Percentiles rank a stretch among this genome's conserved stretches.
Conservation (phyloP, 2,888 invertebrate species). For the Taphrorychus bicolor region DNA sequence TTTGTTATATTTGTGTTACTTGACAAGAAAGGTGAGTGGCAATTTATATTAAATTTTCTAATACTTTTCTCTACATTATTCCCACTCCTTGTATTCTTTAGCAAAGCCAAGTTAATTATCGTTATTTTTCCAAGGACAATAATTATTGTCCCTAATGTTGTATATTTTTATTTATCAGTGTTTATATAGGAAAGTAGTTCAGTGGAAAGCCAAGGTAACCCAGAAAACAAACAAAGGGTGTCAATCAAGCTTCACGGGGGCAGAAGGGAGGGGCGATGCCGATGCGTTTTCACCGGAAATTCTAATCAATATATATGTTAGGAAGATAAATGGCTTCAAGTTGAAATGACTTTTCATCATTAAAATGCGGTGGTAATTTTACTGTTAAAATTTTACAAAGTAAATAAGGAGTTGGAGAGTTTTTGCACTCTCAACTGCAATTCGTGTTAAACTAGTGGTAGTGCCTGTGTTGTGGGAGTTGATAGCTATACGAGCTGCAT, state of each 20-base stretch:
- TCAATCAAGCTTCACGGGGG: not conserved
- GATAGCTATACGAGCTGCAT: too few species aligned
- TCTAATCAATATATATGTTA: not conserved
- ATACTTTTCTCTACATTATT: too few species aligned
- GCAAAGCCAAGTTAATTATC: too few species aligned
- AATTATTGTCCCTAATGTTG: not conserved
- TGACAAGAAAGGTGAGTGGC: too few species aligned
- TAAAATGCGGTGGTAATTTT: not conserved
- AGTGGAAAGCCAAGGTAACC: not conserved
- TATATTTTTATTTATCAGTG: not conserved
- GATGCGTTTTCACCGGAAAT: not conserved
- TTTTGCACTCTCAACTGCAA: not conserved
- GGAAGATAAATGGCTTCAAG: not conserved
- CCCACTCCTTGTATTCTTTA: too few species aligned
- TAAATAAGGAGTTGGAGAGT: not conserved
- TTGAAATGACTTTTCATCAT: not conserved
- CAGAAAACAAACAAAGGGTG: not conserved
- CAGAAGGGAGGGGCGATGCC: not conserved
- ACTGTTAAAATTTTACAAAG: not conserved
- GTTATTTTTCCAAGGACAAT: too few species aligned
- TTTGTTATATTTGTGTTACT: too few species aligned
- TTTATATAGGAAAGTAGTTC: not conserved
- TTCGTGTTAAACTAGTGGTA: too few species aligned
- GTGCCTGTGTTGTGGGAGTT: too few species aligned
- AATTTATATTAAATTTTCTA: too few species aligned